Evolutionary conservation across 2,888 invertebrate genomes (phyloP), one percentile per base, ranked within the genome.

Genomic region (Patella depressa): DNA sequence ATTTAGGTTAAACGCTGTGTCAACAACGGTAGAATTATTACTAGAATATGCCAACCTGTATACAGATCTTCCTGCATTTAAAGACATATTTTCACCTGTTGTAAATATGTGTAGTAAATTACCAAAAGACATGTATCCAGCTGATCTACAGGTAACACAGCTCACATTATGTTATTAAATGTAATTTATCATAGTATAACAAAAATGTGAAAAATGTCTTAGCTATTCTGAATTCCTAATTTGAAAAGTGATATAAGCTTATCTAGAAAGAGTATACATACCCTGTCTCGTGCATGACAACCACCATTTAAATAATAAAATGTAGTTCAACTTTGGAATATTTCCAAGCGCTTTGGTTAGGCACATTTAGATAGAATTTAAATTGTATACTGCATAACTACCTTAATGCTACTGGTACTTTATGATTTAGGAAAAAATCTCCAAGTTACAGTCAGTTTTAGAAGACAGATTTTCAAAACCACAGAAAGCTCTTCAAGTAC

Each of bases 401-500:
- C 45, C 7, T 45, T 45, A 45, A 45, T 45, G 45, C 45, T 24
- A 17, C 19, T 3, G 14, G 15, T 69, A 65, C 15, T 74, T 76
- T 54, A 2, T 73, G 45, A 72, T 78, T 19, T 79, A 84, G 84
- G 78, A 29, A n/a, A 53, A 55, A 57, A 71, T 84, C 24, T 65
- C 74, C 14, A 72, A 73, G 19, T 81, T 83, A 14, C 65, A 71
- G 15, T 57, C 77, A 17, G 15, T 57, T 3, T 80, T 82, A 65
- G 55, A 81, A 53, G 78, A 76, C 11, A 53, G 72, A 2, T 79
- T 77, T 59, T 55, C 74, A n/a, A 82, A 79, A 74, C 74, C 74
- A 34, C 74, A 79, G 73, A 72, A 74, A 45, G 73, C 79, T 24
- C 95, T 78, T 89, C 93, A 15, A 89, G 93, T 79, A 94, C 83